Conservation (phyloP, 2,888 invertebrate species). For the Melanotus villosus region DNA sequence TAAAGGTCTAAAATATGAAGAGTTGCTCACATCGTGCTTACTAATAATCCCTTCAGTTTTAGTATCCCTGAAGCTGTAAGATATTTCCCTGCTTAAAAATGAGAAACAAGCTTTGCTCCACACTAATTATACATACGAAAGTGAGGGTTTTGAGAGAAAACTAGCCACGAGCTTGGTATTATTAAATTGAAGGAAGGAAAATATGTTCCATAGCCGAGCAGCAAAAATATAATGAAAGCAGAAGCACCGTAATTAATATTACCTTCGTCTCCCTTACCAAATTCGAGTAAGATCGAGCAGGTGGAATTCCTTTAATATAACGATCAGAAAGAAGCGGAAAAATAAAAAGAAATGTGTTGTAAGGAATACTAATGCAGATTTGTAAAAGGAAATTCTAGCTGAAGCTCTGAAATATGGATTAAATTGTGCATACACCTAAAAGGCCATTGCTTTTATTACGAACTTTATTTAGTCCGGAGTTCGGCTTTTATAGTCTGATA, state of each 20-base stretch:
- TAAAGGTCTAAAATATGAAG: not conserved
- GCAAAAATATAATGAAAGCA: not conserved
- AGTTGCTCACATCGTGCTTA: not conserved
- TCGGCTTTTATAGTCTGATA: not conserved
- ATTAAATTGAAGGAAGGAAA: constrained; percentile 9
- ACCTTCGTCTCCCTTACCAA: not conserved
- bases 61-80: not conserved
- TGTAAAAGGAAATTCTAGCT: not conserved
- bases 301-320: not conserved
- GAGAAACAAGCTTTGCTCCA: not conserved
- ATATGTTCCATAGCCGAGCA: not conserved
- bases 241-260: not conserved
- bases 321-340: not conserved
- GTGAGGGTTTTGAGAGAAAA: not conserved
- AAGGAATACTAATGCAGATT: not conserved
- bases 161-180: not conserved
- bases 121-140: constrained; percentile 10
- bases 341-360: not conserved
- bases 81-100: constrained; percentile 1
- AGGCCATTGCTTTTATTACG: not conserved
- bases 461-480: not conserved
- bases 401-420: not conserved
- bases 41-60: constrained; percentile 8
- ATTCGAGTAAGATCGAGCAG: not conserved
- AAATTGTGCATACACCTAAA: constrained; percentile 4